Conservation (phyloP, 2,113 vertebrate genomes). For the Martes martes region DNA sequence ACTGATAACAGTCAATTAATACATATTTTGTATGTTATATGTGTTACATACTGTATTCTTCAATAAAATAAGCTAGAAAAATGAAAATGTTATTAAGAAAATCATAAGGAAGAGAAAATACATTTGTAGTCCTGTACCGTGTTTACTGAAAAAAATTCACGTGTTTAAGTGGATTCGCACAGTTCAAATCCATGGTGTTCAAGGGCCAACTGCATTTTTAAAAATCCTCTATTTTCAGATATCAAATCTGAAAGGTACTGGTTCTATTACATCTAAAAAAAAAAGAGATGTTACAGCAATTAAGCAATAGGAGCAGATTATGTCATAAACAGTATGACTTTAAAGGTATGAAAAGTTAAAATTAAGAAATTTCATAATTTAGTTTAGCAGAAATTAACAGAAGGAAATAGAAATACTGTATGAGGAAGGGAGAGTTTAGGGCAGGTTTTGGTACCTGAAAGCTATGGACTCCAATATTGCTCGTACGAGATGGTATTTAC, state of each 20-base stretch:
- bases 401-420: neutral
- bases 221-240: constrained; percentile 15
- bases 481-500: constrained; percentile 92
- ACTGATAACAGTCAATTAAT: neutral
- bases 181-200: neutral
- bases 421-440: too few relatives aligned
- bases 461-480: constrained; percentile 95
- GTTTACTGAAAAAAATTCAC: neutral
- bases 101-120: neutral
- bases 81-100: neutral
- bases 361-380: neutral
- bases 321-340: neutral
- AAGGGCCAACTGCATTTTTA: neutral
- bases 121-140: neutral
- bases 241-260: neutral
- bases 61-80: neutral
- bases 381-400: neutral
- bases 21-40: neutral
- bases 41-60: neutral
- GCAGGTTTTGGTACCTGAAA: constrained; percentile 87
- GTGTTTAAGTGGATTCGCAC: neutral
- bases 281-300: neutral
- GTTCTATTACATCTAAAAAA: neutral
- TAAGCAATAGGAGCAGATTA: neutral
- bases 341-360: neutral